Percentiles rank a stretch among this genome's conserved stretches.
Conservation (phyloP, 2,113 vertebrate genomes). For the Theristicus caerulescens region DNA sequence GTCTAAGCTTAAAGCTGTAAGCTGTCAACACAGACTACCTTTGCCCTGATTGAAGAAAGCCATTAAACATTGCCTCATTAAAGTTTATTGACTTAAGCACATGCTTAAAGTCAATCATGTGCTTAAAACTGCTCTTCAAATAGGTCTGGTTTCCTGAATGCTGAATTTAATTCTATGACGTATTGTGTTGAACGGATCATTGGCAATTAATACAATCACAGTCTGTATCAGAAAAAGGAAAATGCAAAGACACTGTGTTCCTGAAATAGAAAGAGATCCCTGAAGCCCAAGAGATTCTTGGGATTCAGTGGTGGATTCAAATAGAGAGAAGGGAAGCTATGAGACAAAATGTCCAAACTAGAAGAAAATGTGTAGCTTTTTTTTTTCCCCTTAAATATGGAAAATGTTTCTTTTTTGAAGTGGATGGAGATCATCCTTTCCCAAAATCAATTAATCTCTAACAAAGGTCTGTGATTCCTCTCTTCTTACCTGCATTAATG, state of each 20-base stretch:
- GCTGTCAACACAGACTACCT: neutral
- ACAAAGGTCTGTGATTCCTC: neutral
- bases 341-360: neutral
- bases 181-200: neutral
- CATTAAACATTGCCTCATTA: neutral
- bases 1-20: neutral
- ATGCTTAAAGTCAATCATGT: neutral
- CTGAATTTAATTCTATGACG: neutral
- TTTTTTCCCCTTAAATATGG: neutral
- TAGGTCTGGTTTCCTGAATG: neutral
- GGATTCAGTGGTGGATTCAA: neutral
- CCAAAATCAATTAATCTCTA: neutral
- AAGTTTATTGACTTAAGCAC: slow-evolving; percentile 36
- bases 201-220: neutral
- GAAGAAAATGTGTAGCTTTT: neutral
- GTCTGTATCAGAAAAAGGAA: neutral
- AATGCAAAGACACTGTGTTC: neutral
- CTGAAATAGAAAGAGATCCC: neutral
- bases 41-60: neutral
- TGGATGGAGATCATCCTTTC: neutral
- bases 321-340: neutral
- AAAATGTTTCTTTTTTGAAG: neutral
- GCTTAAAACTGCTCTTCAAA: slow-evolving; percentile 18
- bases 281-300: neutral
- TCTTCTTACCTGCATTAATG: neutral